These are phyloP conservation scores for Microplitis deprimator DNA, from an alignment of 2,888 invertebrate genomes.

Conservation along the genomic window DNA sequence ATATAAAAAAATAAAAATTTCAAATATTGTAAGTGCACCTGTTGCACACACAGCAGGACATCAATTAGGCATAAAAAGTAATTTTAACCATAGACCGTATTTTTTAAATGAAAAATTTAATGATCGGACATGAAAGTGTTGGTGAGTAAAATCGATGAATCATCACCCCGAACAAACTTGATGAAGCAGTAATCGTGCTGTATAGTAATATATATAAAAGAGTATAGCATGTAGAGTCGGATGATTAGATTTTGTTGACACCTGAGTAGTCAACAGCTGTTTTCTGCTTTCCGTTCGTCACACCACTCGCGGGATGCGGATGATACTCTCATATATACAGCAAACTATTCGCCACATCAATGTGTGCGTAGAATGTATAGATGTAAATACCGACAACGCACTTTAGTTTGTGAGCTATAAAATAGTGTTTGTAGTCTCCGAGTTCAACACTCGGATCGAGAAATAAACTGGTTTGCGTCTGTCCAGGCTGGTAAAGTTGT, in stretches of 20 bases:
- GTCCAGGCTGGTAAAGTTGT: not conserved
- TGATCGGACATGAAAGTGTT: not conserved
- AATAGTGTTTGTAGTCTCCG: not conserved
- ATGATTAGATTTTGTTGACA: constrained; percentile 1
- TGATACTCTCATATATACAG: not conserved
- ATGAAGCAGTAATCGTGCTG: not conserved
- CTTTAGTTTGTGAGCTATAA: not conserved
- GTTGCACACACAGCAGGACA: not conserved
- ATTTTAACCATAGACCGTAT: not conserved
- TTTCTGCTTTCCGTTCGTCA: not conserved
- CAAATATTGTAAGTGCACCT: not conserved
- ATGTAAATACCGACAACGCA: not conserved
- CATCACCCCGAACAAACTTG: not conserved
- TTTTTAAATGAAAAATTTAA: not conserved
- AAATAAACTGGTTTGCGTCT: not conserved
- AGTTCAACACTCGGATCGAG: not conserved
- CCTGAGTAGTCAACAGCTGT: not conserved
- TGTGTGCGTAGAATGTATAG: not conserved
- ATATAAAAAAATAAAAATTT: not conserved
- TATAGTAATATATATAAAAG: not conserved
- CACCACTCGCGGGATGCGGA: no score
- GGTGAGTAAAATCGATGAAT: not conserved
- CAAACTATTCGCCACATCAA: not conserved
- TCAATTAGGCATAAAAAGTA: not conserved
- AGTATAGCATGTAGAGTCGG: not conserved